Evolutionary conservation across 2,888 invertebrate species (phyloP), one percentile per base, ranked within the genome.

Genomic region (Drosophila testacea): DNA sequence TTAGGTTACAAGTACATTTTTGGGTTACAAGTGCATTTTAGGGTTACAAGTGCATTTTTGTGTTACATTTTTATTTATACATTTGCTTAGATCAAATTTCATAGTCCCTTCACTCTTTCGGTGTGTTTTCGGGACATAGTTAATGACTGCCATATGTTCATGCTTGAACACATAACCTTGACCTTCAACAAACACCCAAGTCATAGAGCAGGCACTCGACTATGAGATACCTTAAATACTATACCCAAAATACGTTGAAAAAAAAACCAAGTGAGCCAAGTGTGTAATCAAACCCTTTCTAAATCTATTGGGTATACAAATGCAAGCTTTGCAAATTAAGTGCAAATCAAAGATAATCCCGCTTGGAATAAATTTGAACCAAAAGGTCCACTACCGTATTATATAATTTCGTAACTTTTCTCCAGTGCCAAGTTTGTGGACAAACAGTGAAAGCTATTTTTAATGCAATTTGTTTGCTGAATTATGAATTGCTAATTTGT

Each of bases 91-190:
- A n/a, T n/a, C n/a, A n/a, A n/a, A n/a, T n/a, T n/a, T n/a, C n/a
- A n/a, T n/a, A n/a, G n/a, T n/a, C n/a, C n/a, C n/a, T n/a, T n/a
- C n/a, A n/a, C n/a, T n/a, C n/a, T n/a, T n/a, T n/a, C n/a, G n/a
- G n/a, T n/a, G n/a, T n/a, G n/a, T n/a, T n/a, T n/a, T n/a, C n/a
- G n/a, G n/a, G n/a, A n/a, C n/a, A n/a, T n/a, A n/a, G n/a, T n/a
- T n/a, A n/a, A n/a, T n/a, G n/a, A n/a, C n/a, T n/a, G n/a, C n/a
- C n/a, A n/a, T n/a, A n/a, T n/a, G n/a, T n/a, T n/a, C n/a, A n/a
- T n/a, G n/a, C n/a, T n/a, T n/a, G n/a, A 56, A 42, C 46, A 46
- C 60, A 30, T 36, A 60, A 28, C 85, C 86, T 88, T 85, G 88
- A 85, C 81, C 79, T 80, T 74, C 48, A 57, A 22, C 51, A n/a